Percentiles rank a stretch among this genome's conserved stretches.
These are phyloP conservation scores for Andrena marginata DNA, from an alignment of 2,888 invertebrate species.

Conservation along the genomic window DNA sequence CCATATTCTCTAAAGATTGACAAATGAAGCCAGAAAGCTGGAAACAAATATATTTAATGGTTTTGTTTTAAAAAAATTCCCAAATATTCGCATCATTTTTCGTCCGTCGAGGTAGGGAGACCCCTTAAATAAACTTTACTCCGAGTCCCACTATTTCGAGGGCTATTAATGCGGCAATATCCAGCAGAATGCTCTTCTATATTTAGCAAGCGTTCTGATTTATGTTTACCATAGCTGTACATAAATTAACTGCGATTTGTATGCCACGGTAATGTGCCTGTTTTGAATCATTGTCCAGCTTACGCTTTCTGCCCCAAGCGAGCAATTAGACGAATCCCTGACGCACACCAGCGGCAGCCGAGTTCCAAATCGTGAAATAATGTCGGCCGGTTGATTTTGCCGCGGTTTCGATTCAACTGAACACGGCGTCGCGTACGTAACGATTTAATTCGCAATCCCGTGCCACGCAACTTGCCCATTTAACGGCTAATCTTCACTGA, in stretches of 20 bases:
- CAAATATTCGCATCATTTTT: no score
- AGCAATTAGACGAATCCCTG: conserved; percentile 40
- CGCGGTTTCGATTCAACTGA: conserved; percentile 13
- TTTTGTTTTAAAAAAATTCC: no score
- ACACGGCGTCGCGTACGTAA: conserved; percentile 19
- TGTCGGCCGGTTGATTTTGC: conserved; percentile 35
- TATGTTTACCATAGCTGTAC: no score
- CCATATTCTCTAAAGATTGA: no score
- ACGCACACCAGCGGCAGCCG: not conserved
- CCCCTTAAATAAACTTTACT: no score
- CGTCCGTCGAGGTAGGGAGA: no score
- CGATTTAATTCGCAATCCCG: conserved; percentile 32
- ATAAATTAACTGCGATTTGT: conserved; percentile 23
- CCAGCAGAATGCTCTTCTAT: no score
- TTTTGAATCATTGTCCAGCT: conserved; percentile 7
- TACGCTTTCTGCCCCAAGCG: conserved; percentile 44
- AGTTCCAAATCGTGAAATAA: conserved; percentile 35
- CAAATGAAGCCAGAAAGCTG: no score
- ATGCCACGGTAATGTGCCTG: not conserved
- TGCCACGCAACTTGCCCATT: conserved; percentile 10
- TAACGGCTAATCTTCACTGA: not conserved
- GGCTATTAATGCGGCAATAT: no score
- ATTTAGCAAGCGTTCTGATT: conserved; percentile 11
- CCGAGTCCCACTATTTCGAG: no score
- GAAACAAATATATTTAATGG: no score